These are phyloP conservation scores for Porites cylindrica DNA, from an alignment of 92 coral and sea anemone species.

Conservation along the genomic window DNA sequence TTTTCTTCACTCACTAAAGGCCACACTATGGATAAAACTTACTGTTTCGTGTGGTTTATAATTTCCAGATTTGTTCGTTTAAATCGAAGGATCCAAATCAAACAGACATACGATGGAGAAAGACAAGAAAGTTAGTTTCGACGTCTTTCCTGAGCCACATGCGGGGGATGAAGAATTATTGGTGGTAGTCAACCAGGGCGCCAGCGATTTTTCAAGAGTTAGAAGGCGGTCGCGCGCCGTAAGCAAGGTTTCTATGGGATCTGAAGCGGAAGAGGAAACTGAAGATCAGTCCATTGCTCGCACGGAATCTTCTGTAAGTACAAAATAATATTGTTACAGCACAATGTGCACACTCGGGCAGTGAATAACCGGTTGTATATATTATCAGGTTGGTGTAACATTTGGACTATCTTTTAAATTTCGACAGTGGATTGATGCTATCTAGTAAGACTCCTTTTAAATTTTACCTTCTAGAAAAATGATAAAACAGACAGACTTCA, in stretches of 20 bases:
- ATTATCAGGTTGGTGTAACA: too few relatives aligned
- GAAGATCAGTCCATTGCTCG: neutral
- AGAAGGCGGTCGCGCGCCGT: conserved; percentile 24
- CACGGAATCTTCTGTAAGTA: conserved; percentile 23
- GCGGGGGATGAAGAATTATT: neutral
- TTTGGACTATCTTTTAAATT: too few relatives aligned
- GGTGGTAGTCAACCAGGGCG: neutral
- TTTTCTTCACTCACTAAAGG: too few relatives aligned
- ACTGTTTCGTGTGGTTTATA: neutral
- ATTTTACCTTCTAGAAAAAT: neutral
- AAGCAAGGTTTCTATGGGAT: conserved; percentile 37
- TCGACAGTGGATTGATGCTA: too few relatives aligned
- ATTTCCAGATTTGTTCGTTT: neutral
- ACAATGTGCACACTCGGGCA: neutral
- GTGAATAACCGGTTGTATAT: too few relatives aligned
- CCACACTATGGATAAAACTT: neutral
- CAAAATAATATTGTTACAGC: neutral
- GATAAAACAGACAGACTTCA: conserved; percentile 16
- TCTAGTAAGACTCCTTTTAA: neutral
- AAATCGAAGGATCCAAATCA: neutral
- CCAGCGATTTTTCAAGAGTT: neutral
- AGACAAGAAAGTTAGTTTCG: conserved; percentile 13
- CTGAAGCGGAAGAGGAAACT: neutral
- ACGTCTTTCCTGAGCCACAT: neutral
- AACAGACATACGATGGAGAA: neutral